Percentiles rank a stretch among this genome's conserved stretches.
Conservation (phyloP, 1,140 invertebrate genomes). For the Meloidogyne floridensis region DNA sequence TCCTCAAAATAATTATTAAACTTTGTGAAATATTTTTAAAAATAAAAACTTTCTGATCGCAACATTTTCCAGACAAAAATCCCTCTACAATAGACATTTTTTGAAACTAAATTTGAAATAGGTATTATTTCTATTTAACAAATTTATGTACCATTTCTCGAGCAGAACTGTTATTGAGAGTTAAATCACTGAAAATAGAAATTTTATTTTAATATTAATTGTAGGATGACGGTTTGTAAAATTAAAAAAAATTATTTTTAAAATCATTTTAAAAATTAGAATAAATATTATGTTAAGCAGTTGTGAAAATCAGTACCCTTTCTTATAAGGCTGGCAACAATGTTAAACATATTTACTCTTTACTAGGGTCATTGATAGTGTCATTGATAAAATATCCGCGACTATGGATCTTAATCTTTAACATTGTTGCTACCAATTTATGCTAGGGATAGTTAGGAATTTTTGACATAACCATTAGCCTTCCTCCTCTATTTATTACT, state of each 20-base stretch:
- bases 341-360: too few relatives aligned
- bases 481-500: too few relatives aligned
- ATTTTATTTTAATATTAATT: not conserved
- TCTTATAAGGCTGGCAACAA: too few relatives aligned
- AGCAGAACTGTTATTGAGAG: constrained; percentile 36
- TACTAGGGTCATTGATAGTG: too few relatives aligned
- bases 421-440: too few relatives aligned
- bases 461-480: too few relatives aligned
- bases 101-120: constrained; percentile 36
- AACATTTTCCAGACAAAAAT: constrained; percentile 50
- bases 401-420: too few relatives aligned
- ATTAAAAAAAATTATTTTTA: constrained; percentile 12
- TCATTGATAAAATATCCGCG: too few relatives aligned
- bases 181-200: constrained; percentile 44
- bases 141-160: constrained; percentile 39
- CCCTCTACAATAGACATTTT: constrained; percentile 51
- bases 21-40: not conserved
- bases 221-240: constrained; percentile 16
- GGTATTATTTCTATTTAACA: not conserved
- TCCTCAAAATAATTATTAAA: constrained; percentile 22
- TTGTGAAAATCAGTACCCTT: too few relatives aligned
- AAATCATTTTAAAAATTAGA: too few relatives aligned
- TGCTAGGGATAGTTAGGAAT: too few relatives aligned
- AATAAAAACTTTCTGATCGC: constrained; percentile 43
- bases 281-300: too few relatives aligned